Evolutionary conservation across 2,797 vertebrate genomes (phyloP), one percentile per base, ranked within the genome.

Genomic region (Antennarius maculatus): DNA sequence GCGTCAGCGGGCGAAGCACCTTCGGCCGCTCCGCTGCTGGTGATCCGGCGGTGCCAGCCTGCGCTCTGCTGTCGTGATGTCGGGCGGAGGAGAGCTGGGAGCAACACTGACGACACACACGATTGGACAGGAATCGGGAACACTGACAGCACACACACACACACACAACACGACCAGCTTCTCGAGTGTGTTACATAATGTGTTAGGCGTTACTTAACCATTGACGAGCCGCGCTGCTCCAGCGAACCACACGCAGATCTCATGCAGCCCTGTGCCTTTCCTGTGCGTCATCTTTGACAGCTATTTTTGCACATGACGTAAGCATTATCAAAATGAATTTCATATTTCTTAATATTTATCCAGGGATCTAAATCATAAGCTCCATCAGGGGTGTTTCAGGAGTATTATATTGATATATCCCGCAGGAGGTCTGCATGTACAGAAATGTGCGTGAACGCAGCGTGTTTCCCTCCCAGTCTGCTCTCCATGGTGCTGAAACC

Each of bases 401-500:
- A n/a, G 12, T 18, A 14, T 11, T 1, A 34, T 34, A 34, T 34
- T 34, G 5, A 5, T 34, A 23, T 34, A 34, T 34, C 8, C 8
- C 31, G 31, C 43, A 49, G 31, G 31, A 12, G 46, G 41, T 16
- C 16, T n/a, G 1, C 4, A 45, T 43, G 42, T 6, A 43, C 42
- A 43, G 42, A 2, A 9, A 41, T 49, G 43, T 47, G 4, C 45
- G 5, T 3, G 45, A 42, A 56, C 16, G 29, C 56, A 62, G 46
- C 10, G 7, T 23, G 63, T 6, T 11, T 54, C 55, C 31, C 8
- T 54, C 54, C 17, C 15, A 4, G 74, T 83, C 77, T 64, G 81
- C 89, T 93, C 90, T 92, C 91, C 92, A 90, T 92, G 92, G 91
- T 92, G 84, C 92, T 93, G 91, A 92, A 93, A 74, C 68, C 63